A percentile compares a stretch with the other conserved stretches of the same genome.
These are phyloP conservation scores for Ormyrus thymus DNA, from an alignment of 2,888 invertebrate species.

Conservation along the genomic window DNA sequence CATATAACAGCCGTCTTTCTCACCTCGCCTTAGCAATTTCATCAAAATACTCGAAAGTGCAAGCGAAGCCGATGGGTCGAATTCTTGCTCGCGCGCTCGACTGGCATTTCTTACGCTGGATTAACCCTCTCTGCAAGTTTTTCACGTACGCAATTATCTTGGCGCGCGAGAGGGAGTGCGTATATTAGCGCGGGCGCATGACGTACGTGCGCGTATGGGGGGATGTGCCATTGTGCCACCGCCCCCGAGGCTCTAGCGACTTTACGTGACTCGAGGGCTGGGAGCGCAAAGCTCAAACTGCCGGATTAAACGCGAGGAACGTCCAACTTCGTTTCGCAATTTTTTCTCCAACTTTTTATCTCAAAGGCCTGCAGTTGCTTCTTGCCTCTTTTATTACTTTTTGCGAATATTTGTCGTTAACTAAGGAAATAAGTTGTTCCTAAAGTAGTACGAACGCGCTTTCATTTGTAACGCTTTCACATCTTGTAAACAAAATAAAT, in stretches of 20 bases:
- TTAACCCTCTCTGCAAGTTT: conserved; percentile 38
- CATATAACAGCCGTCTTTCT: neutral
- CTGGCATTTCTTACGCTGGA: neutral
- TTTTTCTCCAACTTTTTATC: conserved; percentile 37
- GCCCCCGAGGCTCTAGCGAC: conserved; percentile 24
- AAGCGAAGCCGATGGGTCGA: conserved; percentile 11
- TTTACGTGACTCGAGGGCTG: conserved; percentile 39
- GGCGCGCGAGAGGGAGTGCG: neutral
- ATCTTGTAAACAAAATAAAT: no score
- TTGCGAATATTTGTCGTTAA: neutral
- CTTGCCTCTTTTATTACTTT: neutral
- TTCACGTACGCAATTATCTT: conserved; percentile 51
- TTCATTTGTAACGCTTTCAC: no score
- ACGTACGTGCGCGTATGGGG: conserved; percentile 40
- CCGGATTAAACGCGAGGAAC: conserved; percentile 58
- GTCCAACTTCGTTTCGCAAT: conserved; percentile 43
- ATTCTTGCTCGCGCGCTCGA: conserved; percentile 19
- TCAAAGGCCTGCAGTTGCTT: conserved; percentile 38
- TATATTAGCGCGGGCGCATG: conserved; percentile 42
- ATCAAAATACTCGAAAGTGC: conserved; percentile 13
- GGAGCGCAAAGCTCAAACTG: conserved; percentile 53
- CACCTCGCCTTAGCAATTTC: conserved; percentile 13
- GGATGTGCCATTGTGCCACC: neutral
- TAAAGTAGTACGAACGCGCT: no score
- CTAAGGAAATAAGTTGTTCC: no score